phyloP scores from a whole-genome alignment of 2,888 invertebrate genomes.

The Orthonevra nobilis region DNA sequence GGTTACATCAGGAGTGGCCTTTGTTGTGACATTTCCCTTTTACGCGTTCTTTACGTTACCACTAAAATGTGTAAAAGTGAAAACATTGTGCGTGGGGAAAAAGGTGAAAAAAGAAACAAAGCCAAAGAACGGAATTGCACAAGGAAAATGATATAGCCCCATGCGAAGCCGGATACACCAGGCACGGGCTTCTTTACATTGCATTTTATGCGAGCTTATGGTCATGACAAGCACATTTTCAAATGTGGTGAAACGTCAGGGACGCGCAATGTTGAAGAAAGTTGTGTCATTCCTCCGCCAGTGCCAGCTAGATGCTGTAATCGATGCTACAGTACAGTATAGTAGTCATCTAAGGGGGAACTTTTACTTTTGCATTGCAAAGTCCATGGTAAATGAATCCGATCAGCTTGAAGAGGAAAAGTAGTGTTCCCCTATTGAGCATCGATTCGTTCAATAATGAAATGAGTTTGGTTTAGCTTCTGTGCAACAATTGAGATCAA shows the following conservation, averaged over 20 bases:
- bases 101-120: constrained; percentile 3
- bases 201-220: constrained; percentile 19
- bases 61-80: constrained; percentile 57
- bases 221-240: constrained; percentile 9
- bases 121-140: constrained; percentile 1
- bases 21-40: constrained; percentile 10
- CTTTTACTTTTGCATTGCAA: constrained; percentile 34
- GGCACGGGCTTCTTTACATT: background rate
- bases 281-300: constrained; percentile 6
- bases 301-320: background rate
- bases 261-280: constrained; percentile 5
- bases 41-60: constrained; percentile 12
- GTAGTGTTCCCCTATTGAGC: too few species aligned
- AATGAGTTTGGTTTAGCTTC: background rate
- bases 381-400: too few species aligned
- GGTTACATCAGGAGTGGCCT: constrained; percentile 25
- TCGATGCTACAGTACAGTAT: too few species aligned
- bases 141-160: constrained; percentile 8
- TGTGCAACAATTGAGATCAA: constrained; percentile 18
- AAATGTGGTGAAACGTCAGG: constrained; percentile 23
- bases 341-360: too few species aligned
- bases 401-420: too few species aligned
- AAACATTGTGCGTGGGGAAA: constrained; percentile 33
- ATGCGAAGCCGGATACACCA: background rate
- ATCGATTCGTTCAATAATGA: too few species aligned